A percentile compares a stretch with the other conserved stretches of the same genome.
phyloP scores from a whole-genome alignment of 2,888 invertebrate species.

The Nomada lathburiana region DNA sequence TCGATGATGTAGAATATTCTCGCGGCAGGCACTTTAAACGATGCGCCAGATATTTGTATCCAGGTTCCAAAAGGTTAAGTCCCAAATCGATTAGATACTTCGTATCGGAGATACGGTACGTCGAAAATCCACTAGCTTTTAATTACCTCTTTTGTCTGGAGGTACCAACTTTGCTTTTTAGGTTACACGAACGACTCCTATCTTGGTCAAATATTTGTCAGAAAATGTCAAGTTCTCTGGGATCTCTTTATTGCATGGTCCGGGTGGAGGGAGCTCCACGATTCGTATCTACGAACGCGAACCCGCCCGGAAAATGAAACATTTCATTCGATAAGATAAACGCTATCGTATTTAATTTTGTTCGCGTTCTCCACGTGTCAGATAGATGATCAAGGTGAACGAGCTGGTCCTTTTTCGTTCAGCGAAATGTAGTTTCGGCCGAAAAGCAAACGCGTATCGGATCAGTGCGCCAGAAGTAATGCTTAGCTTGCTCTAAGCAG shows the following conservation, averaged over 20 bases:
- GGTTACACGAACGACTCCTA: background rate
- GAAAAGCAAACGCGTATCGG: no score
- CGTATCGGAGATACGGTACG: no score
- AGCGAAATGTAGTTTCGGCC: no score
- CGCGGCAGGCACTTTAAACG: no score
- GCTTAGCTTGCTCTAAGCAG: background rate
- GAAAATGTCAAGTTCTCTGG: no score
- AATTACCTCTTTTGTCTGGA: no score
- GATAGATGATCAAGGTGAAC: background rate
- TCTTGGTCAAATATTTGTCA: conserved; percentile 5
- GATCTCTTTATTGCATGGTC: background rate
- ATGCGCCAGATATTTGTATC: no score
- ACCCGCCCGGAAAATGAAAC: background rate
- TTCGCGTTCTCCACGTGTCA: background rate
- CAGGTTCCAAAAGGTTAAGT: no score
- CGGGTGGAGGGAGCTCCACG: background rate
- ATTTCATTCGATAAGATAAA: conserved; percentile 4
- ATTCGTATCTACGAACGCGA: background rate
- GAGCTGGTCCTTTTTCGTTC: background rate
- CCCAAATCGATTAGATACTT: no score
- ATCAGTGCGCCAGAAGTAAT: no score
- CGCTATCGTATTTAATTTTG: background rate
- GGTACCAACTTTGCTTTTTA: no score
- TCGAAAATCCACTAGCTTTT: no score
- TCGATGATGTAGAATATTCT: background rate